A percentile compares a stretch with the other conserved stretches of the same genome.
Evolutionary conservation across 2,888 invertebrate genomes (phyloP).

Genomic region (Eilema griseolum): DNA sequence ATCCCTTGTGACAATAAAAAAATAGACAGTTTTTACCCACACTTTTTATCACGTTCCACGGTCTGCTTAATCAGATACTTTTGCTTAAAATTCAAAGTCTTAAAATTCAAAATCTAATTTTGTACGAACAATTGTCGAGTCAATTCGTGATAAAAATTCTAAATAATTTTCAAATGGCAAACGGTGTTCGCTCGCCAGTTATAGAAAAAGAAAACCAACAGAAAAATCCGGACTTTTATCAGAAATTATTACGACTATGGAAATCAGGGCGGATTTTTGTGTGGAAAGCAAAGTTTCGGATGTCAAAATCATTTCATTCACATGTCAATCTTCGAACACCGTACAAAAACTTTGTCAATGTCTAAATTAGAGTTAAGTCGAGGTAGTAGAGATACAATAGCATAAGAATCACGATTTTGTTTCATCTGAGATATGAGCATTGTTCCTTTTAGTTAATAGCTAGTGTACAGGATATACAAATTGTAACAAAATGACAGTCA

Average conservation of each 20-base stretch:
- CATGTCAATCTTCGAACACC: constrained; percentile 26
- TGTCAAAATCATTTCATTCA: constrained; percentile 3
- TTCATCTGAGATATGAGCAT: constrained; percentile 46
- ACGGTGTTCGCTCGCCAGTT: constrained; percentile 53
- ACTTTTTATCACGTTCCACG: constrained; percentile 66
- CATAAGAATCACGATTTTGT: constrained; percentile 52
- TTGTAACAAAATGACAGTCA: constrained; percentile 39
- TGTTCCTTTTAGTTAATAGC: constrained; percentile 54
- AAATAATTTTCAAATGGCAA: constrained; percentile 53
- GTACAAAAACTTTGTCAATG: constrained; percentile 48
- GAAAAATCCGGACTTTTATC: constrained; percentile 31
- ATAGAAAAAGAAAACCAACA: constrained; percentile 31
- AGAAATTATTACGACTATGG: constrained; percentile 50
- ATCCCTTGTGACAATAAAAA: constrained; percentile 75
- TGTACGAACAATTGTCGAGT: constrained; percentile 62
- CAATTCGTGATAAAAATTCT: constrained; percentile 62
- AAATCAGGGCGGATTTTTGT: constrained; percentile 49
- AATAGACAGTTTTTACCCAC: constrained; percentile 56
- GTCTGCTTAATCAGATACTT: constrained; percentile 66
- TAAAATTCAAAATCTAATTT: constrained; percentile 65
- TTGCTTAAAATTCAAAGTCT: constrained; percentile 63
- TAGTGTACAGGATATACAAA: constrained; percentile 46
- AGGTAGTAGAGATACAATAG: constrained; percentile 42
- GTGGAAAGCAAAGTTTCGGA: constrained; percentile 25
- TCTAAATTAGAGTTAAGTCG: constrained; percentile 67